These are phyloP conservation scores for Anodontia alba DNA, from an alignment of 2,888 invertebrate species.

Conservation along the genomic window DNA sequence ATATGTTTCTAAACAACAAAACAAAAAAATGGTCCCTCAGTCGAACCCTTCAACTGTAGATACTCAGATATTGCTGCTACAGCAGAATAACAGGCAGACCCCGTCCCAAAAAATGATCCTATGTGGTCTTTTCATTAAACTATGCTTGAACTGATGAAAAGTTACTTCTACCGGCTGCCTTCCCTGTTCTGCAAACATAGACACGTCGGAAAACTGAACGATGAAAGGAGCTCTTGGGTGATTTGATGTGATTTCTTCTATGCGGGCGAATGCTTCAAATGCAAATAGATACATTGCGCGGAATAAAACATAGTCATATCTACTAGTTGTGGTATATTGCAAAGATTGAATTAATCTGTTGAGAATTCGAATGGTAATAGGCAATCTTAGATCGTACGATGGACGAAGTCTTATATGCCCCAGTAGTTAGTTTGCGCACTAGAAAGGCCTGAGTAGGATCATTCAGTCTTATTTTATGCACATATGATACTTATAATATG, in stretches of 20 bases:
- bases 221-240: too few species aligned
- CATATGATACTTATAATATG: slow-evolving; percentile 15
- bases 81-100: background rate
- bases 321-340: background rate
- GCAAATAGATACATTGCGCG: slow-evolving; percentile 3
- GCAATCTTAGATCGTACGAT: background rate
- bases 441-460: slow-evolving; percentile 16
- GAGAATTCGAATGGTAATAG: background rate
- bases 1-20: background rate
- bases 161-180: background rate
- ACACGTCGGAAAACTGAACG: background rate
- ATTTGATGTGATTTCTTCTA: background rate
- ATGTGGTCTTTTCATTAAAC: background rate
- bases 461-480: background rate
- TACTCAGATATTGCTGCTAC: too few species aligned
- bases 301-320: background rate
- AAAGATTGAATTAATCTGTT: background rate
- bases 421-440: background rate
- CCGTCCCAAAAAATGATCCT: too few species aligned
- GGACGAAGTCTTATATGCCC: slow-evolving; percentile 8
- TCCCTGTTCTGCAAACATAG: background rate
- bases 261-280: background rate
- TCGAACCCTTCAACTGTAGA: background rate
- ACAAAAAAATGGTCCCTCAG: background rate
- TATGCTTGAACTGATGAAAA: background rate